Evolutionary conservation across 2,797 vertebrate genomes (phyloP), one percentile per base, ranked within the genome.

Genomic region (Myotis findleyi): DNA sequence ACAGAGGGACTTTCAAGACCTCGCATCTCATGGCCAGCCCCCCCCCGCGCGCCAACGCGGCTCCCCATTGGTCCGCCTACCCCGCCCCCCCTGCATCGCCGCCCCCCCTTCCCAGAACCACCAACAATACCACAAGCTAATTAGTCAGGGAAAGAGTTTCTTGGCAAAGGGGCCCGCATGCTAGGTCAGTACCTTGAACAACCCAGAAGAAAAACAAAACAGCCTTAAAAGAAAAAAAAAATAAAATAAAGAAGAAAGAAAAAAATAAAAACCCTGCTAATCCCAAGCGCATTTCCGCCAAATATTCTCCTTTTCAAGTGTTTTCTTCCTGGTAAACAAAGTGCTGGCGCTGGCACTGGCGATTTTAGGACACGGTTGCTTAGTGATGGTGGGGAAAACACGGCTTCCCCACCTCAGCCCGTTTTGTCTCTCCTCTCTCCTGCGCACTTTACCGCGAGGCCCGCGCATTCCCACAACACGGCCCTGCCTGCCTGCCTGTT

Each of bases 321-420:
- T 98, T 98, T 98, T 98, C 97, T 98, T 98, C 98, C 98, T 98
- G 98, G 98, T 98, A 98, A 98, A 98, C 98, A 98, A 98, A 95
- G 96, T 98, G 92, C 98, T 97, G 96, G 93, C 91, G 93, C 49
- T n/a, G 93, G 96, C 97, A 84, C 96, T 96, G 97, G 86, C 96
- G 97, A 98, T 98, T 98, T 98, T 92, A 97, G 98, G 97, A 75
- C 97, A 64, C 6, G 66, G 98, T 98, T 98, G 98, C 98, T 98
- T 98, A 89, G 98, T 86, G 62, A 98, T 98, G 53, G 14, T n/a
- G 23, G 97, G 96, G 96, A 49, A 77, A 93, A 44, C 96, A 89
- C 80, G 38, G 41, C 95, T 87, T 84, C 97, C 36, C 81, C 55
- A 96, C 95, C 93, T 91, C 96, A 55, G 86, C 25, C 51, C 0